Evolutionary conservation across 2,113 vertebrate genomes (phyloP).

Genomic region (Zapus hudsonius): DNA sequence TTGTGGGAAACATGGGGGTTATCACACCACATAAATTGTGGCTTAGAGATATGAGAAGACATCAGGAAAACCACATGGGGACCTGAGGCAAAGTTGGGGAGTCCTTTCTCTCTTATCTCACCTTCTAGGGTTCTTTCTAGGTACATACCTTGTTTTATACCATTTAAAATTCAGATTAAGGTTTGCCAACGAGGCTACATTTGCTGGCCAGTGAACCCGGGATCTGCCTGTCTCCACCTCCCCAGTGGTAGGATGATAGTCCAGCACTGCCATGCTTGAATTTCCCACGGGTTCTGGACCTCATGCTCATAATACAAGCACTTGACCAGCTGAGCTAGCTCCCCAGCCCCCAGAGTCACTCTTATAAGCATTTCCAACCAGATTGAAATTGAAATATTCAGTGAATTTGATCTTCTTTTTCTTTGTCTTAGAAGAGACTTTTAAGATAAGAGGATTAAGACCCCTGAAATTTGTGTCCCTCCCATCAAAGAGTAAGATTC

Average conservation of each 20-base stretch:
- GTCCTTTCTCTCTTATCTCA: not conserved
- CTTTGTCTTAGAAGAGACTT: not conserved
- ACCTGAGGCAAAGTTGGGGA: not conserved
- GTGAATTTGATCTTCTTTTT: not conserved
- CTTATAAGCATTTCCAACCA: not conserved
- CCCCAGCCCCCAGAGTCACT: too few species aligned
- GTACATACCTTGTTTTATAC: not conserved
- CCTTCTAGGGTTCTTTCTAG: not conserved
- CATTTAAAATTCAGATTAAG: not conserved
- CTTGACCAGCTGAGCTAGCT: too few species aligned
- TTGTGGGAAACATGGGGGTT: not conserved
- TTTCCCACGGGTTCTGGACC: too few species aligned
- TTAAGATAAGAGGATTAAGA: not conserved
- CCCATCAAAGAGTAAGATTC: not conserved
- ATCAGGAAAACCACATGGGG: not conserved
- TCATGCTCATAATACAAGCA: too few species aligned
- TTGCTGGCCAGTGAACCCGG: too few species aligned
- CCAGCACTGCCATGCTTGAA: too few species aligned
- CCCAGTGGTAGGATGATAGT: too few species aligned
- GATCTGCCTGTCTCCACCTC: too few species aligned
- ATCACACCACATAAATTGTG: not conserved
- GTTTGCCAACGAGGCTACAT: too few species aligned
- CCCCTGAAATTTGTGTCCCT: not conserved
- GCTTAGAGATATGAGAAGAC: not conserved
- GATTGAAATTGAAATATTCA: not conserved